A percentile compares a stretch with the other conserved stretches of the same genome.
Conservation (phyloP, 30 jellyfish, hydroid and myxozoan species). For the Aurelia aurita complex sp. Pacific region DNA sequence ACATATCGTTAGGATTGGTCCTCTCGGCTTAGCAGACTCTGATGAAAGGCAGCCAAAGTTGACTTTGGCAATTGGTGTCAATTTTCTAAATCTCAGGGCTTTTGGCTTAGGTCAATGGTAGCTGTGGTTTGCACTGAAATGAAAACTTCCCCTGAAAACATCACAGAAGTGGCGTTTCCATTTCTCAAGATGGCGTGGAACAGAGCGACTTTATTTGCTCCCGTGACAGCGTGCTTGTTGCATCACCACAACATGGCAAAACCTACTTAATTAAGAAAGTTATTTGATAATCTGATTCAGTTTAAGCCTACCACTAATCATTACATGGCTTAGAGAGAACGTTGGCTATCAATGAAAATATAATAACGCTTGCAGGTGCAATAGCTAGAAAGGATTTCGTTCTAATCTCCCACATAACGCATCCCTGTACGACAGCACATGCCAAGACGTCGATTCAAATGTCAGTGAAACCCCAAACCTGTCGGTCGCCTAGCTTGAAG, state of each 20-base stretch:
- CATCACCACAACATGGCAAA: neutral
- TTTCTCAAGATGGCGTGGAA: no score
- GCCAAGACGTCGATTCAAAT: neutral
- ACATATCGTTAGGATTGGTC: no score
- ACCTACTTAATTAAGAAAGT: neutral
- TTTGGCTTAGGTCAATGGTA: no score
- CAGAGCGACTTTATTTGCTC: no score
- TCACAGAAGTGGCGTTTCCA: no score
- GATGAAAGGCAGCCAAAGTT: no score
- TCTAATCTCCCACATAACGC: neutral
- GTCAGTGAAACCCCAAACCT: neutral
- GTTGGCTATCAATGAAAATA: conserved; percentile 14
- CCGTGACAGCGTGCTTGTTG: no score
- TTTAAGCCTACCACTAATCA: conserved; percentile 31
- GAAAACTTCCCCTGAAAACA: no score
- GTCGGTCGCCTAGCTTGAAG: conserved; percentile 8
- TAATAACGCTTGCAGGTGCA: conserved; percentile 44
- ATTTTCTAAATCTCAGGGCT: no score
- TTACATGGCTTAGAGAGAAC: neutral
- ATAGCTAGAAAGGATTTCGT: neutral
- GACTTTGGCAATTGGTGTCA: no score
- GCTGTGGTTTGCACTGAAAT: no score
- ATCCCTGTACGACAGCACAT: neutral
- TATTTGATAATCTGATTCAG: neutral
- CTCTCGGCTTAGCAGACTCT: no score